phyloP scores from a whole-genome alignment of 2,888 invertebrate genomes.

The Caenorhabditis sp. region DNA sequence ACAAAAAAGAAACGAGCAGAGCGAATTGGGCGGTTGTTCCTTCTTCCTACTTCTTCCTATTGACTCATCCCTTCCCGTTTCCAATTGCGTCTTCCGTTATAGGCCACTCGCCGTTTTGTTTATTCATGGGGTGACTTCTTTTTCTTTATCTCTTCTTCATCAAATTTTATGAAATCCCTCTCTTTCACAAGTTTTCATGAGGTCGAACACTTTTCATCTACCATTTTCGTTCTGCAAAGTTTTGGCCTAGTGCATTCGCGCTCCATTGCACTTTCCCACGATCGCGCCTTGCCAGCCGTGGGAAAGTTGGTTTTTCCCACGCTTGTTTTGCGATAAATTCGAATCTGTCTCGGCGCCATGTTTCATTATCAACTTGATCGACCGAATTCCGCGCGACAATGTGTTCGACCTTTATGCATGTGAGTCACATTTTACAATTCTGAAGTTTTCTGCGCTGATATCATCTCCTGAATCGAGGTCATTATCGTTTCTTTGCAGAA shows the following conservation, averaged over 20 bases:
- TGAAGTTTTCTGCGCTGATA: not conserved
- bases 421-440: slow-evolving; percentile 22
- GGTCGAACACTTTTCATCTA: too few species aligned
- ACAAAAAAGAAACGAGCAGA: not conserved
- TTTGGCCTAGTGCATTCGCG: slow-evolving; percentile 23
- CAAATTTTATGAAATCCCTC: too few species aligned
- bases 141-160: slow-evolving; percentile 10
- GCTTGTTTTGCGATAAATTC: slow-evolving; percentile 18
- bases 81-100: not conserved
- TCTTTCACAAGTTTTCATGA: too few species aligned
- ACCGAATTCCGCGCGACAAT: slow-evolving; percentile 27
- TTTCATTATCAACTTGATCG: slow-evolving; percentile 19
- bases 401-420: slow-evolving; percentile 27
- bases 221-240: too few species aligned
- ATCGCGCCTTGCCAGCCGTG: slow-evolving; percentile 4
- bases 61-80: slow-evolving; percentile 19
- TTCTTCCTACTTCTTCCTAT: slow-evolving; percentile 5
- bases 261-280: slow-evolving; percentile 52
- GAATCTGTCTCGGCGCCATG: slow-evolving; percentile 21
- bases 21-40: not conserved
- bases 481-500: slow-evolving; percentile 24
- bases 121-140: slow-evolving; percentile 1
- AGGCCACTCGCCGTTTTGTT: slow-evolving; percentile 20
- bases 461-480: not conserved
- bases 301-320: slow-evolving; percentile 52